These are phyloP conservation scores for Lumbricus terrestris DNA, from an alignment of 2,888 invertebrate species.

Conservation along the genomic window DNA sequence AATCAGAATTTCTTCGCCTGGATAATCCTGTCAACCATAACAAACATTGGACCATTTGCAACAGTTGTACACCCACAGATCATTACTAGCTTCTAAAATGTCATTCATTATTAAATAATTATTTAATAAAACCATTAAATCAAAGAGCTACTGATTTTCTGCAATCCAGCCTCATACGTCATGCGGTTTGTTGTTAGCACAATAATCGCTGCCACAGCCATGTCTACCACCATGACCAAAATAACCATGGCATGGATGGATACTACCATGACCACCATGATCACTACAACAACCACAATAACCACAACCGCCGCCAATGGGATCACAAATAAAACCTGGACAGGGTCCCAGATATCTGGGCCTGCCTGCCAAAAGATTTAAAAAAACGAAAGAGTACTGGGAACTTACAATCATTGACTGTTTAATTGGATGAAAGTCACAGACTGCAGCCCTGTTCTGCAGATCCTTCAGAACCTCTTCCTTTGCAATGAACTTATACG, in stretches of 20 bases:
- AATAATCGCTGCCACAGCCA: too few relatives aligned
- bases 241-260: too few relatives aligned
- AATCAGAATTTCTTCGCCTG: slow-evolving; percentile 56
- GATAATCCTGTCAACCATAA: slow-evolving; percentile 48
- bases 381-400: not conserved
- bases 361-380: not conserved
- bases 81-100: not conserved
- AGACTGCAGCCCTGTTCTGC: slow-evolving; percentile 53
- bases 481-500: slow-evolving; percentile 53
- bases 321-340: too few relatives aligned
- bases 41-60: not conserved
- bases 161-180: not conserved
- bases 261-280: too few relatives aligned
- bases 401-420: slow-evolving; percentile 52
- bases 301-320: too few relatives aligned
- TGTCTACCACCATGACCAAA: too few relatives aligned
- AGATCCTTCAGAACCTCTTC: slow-evolving; percentile 49
- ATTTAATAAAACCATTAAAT: not conserved
- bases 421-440: slow-evolving; percentile 56
- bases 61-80: not conserved
- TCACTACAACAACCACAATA: too few relatives aligned
- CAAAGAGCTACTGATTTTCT: not conserved
- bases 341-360: too few relatives aligned
- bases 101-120: not conserved
- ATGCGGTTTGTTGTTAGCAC: too few relatives aligned